Base-by-base conservation (phyloP, 2,113 vertebrate genomes). In the Labeo rohita region DNA sequence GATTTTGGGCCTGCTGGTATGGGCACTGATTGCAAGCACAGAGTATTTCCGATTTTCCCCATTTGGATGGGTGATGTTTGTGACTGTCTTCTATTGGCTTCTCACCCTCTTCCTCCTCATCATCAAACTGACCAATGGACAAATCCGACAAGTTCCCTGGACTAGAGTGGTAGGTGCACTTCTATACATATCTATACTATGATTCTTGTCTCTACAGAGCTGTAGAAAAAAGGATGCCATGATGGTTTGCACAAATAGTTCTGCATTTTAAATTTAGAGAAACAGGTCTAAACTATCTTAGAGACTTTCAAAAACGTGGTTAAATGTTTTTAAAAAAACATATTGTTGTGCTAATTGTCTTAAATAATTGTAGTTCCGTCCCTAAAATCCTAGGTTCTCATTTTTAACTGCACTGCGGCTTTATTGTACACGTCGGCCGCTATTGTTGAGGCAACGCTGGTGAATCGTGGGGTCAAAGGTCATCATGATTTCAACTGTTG, bases 11-110 rank as follows among this genome's bases (percentile, higher is more conserved):
- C 91, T 97, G 66, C 91, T 97, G 90, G 96, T 97, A 2, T 97
- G 96, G 96, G 95, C 95, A 0, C 91, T 97, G 50, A 95, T 97
- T 0, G 95, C 95, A 4, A 95, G 95, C 76, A 96, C 96, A 0
- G 95, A 97, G 83, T 97, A 97, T 89, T 96, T 96, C 73, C 91
- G 92, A 0, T 95, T 96, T 65, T 94, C 96, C 61, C 94, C 93
- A 0, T 96, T 97, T 0, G 96, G 96, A 91, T 97, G 96, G 96
- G 96, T 97, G 90, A 96, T 97, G 96, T 97, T 96, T 79, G 95
- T 97, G 21, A 95, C 96, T 63, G 95, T 97, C 16, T 96, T 97
- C 89, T 97, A 95, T 89, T 97, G 96, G 96, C 94, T 97, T 86
- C 96, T 97, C 88, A 96, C 96, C 0, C 87, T 96, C 85, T 96